Percentiles rank a stretch among this genome's conserved stretches.
phyloP scores from a whole-genome alignment of 1,140 invertebrate genomes.

The Lepeophtheirus salmonis region DNA sequence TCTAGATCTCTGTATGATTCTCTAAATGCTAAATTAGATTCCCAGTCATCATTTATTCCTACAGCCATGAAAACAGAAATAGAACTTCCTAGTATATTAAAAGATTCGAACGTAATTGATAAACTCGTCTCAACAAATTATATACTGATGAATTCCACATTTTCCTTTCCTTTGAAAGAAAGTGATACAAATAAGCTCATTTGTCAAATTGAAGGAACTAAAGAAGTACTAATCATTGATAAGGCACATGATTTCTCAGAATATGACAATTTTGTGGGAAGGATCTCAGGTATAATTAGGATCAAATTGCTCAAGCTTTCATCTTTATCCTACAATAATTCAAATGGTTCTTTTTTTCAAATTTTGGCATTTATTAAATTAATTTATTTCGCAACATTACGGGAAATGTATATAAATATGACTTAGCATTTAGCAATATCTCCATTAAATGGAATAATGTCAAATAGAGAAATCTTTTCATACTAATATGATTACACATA shows the following conservation, averaged over 20 bases:
- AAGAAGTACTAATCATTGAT: background rate
- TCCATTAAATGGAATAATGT: too few relatives aligned
- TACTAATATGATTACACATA: too few relatives aligned
- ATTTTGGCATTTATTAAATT: too few relatives aligned
- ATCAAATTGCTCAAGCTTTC: too few relatives aligned
- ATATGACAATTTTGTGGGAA: background rate
- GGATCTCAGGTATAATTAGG: background rate
- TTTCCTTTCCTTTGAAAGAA: background rate
- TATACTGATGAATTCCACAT: background rate
- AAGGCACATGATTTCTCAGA: background rate
- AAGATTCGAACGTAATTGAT: background rate
- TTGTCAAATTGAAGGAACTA: background rate
- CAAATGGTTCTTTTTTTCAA: too few relatives aligned
- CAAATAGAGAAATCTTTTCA: too few relatives aligned
- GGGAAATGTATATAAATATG: too few relatives aligned
- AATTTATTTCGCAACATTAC: too few relatives aligned
- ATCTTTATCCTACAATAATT: too few relatives aligned
- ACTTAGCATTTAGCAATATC: too few relatives aligned
- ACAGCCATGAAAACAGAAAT: background rate
- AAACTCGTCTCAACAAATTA: background rate
- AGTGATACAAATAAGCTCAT: background rate
- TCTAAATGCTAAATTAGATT: background rate
- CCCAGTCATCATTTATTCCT: background rate
- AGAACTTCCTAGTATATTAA: background rate
- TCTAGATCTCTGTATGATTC: background rate